phyloP scores from a whole-genome alignment of 2,888 invertebrate species.

The Heliconius erato region DNA sequence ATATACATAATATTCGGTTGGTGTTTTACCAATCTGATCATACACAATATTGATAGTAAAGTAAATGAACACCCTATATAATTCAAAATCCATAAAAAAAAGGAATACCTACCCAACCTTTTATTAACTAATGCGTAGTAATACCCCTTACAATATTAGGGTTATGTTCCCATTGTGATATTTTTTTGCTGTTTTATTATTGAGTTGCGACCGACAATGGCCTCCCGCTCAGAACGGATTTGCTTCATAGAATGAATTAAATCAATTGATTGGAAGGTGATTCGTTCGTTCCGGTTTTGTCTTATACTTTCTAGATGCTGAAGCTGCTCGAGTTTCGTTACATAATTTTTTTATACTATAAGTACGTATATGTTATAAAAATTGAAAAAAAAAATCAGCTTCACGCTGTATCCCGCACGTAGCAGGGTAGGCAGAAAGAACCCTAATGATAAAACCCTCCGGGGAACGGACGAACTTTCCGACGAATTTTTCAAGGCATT shows the following conservation, averaged over 20 bases:
- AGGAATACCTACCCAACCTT: neutral
- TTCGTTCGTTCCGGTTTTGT: conserved; percentile 51
- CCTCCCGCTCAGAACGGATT: conserved; percentile 55
- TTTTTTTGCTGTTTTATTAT: conserved; percentile 49
- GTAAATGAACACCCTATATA: too few species aligned
- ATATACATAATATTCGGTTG: too few species aligned
- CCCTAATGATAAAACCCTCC: neutral
- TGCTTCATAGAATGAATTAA: conserved; percentile 70
- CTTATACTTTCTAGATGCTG: conserved; percentile 39
- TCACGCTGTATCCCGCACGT: neutral
- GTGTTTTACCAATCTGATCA: too few species aligned
- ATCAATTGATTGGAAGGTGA: conserved; percentile 68
- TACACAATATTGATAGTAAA: too few species aligned
- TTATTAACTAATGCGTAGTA: conserved; percentile 23
- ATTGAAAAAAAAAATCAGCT: too few species aligned
- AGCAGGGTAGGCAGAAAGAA: neutral
- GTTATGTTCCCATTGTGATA: conserved; percentile 33
- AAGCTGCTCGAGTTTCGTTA: conserved; percentile 21
- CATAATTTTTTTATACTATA: conserved; percentile 17
- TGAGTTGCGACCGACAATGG: conserved; percentile 54
- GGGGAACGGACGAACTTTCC: neutral
- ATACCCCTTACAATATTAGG: conserved; percentile 36
- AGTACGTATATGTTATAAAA: neutral
- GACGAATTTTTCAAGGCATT: neutral
- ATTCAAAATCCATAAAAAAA: neutral